A percentile compares a stretch with the other conserved stretches of the same genome.
phyloP scores from a whole-genome alignment of 2,797 vertebrate species.

The Pseudochromis fuscus region DNA sequence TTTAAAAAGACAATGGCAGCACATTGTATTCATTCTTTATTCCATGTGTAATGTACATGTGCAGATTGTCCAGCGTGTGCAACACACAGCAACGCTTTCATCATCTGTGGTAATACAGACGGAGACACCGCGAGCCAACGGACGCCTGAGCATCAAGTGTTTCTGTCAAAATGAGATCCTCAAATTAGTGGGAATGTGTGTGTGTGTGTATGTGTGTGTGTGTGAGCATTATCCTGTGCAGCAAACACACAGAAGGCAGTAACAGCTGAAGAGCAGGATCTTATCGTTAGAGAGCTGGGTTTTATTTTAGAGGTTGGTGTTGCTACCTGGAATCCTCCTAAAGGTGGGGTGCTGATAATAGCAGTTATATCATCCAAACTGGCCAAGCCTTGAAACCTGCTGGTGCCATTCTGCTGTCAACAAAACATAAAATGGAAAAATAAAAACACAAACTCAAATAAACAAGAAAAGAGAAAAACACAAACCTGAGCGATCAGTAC shows the following conservation, averaged over 20 bases:
- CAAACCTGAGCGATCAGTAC: slow-evolving; percentile 33
- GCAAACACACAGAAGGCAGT: slow-evolving; percentile 30
- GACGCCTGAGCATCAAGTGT: neutral
- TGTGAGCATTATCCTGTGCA: slow-evolving; percentile 8
- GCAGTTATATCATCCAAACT: slow-evolving; percentile 88
- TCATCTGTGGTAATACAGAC: slow-evolving; percentile 32
- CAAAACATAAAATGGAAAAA: slow-evolving; percentile 73
- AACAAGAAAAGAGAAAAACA: slow-evolving; percentile 19
- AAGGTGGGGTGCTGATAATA: slow-evolving; percentile 89
- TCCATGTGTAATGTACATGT: slow-evolving; percentile 16
- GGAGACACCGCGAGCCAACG: too few relatives aligned
- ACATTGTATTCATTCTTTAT: neutral
- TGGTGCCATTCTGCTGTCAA: slow-evolving; percentile 83
- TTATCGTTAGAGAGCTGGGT: slow-evolving; percentile 13
- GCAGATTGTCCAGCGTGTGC: slow-evolving; percentile 10
- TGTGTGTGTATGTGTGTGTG: slow-evolving; percentile 24
- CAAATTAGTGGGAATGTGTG: slow-evolving; percentile 20
- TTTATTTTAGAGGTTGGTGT: slow-evolving; percentile 51
- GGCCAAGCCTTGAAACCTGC: slow-evolving; percentile 86
- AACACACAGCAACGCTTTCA: slow-evolving; percentile 49
- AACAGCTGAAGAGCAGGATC: slow-evolving; percentile 4
- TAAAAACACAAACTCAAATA: slow-evolving; percentile 67
- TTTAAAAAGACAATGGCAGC: slow-evolving; percentile 3
- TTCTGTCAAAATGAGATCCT: slow-evolving; percentile 37
- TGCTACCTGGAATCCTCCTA: slow-evolving; percentile 91